Percentiles rank a stretch among this genome's conserved stretches.
Evolutionary conservation across 92 coral and sea anemone species (phyloP).

Genomic region (Zoanthus sociatus): DNA sequence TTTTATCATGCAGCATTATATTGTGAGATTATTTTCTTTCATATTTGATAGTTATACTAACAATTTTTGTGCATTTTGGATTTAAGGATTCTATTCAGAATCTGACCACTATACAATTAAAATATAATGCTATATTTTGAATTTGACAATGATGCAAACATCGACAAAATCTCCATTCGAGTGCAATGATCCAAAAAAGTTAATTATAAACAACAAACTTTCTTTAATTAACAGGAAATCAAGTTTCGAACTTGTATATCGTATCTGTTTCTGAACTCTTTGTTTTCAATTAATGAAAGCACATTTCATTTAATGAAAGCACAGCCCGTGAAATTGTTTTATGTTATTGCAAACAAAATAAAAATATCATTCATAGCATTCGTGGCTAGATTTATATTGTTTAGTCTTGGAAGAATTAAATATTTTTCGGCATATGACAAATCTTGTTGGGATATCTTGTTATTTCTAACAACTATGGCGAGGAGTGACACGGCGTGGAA

Average conservation of each 20-base stretch:
- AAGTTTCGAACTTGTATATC: background rate
- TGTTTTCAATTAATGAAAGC: background rate
- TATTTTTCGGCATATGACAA: background rate
- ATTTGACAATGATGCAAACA: conserved; percentile 10
- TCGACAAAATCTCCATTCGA: background rate
- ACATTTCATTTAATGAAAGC: background rate
- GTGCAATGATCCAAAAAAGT: background rate
- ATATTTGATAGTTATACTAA: no score
- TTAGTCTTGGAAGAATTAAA: background rate
- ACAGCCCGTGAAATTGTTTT: background rate
- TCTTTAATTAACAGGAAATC: background rate
- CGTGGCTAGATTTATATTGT: background rate
- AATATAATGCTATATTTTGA: background rate
- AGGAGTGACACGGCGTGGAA: background rate
- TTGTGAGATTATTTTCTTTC: no score
- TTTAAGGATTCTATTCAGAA: background rate
- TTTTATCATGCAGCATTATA: no score
- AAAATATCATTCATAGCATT: background rate
- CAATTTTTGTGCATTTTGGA: background rate
- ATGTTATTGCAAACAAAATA: background rate
- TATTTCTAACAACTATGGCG: background rate
- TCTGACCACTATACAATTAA: background rate
- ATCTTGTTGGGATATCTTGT: background rate
- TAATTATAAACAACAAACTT: background rate
- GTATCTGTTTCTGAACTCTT: background rate